A percentile compares a stretch with the other conserved stretches of the same genome.
phyloP scores from a whole-genome alignment of 2,113 vertebrate genomes.

The Himantopus leucocephalus region DNA sequence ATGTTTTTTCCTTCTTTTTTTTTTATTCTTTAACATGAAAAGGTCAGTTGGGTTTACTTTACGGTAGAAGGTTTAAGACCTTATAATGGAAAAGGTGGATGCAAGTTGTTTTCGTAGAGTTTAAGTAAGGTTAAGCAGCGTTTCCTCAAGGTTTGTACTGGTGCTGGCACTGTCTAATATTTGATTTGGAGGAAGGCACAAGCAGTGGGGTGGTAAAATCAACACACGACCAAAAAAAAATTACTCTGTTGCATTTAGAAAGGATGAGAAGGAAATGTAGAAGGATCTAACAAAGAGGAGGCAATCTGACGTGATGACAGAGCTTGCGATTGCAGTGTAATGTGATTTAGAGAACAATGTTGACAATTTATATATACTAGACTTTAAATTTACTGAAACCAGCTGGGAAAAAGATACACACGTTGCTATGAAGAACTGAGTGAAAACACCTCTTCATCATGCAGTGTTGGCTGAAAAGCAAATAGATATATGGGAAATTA shows the following conservation, averaged over 20 bases:
- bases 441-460: neutral
- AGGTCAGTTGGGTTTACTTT: constrained; percentile 4
- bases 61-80: neutral
- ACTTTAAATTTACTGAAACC: neutral
- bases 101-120: constrained; percentile 10
- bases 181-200: constrained; percentile 9
- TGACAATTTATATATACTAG: neutral
- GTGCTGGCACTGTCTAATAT: neutral
- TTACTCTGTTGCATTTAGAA: neutral
- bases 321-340: neutral
- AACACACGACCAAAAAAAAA: neutral
- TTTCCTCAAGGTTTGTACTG: constrained; percentile 6
- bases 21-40: neutral
- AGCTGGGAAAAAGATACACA: neutral
- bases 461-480: neutral
- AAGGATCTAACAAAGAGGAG: neutral
- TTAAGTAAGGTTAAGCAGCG: neutral
- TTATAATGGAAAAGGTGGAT: neutral
- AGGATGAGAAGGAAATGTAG: neutral
- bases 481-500: neutral
- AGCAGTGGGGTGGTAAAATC: constrained; percentile 15
- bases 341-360: neutral
- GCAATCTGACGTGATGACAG: neutral
- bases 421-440: neutral
- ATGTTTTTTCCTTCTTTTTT: neutral